Conservation (phyloP, 2,113 vertebrate species). For the Ammospiza caudacuta region DNA sequence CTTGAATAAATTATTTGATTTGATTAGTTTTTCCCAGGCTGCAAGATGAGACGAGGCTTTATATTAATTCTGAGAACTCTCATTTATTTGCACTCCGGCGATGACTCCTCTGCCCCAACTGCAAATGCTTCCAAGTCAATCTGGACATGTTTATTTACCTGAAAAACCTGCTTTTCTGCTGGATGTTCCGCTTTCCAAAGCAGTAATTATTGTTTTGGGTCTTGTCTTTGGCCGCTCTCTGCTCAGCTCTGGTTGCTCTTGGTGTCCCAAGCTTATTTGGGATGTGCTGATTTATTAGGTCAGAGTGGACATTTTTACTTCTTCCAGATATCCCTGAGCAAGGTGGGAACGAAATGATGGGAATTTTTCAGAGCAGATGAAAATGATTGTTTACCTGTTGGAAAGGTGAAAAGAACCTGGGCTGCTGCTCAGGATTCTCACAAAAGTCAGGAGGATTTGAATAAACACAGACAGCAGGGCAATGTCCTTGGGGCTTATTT, state of each 20-base stretch:
- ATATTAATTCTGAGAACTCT: neutral
- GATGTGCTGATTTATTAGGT: neutral
- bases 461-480: slow-evolving; percentile 6
- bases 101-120: neutral
- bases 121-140: neutral
- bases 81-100: neutral
- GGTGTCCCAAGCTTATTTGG: neutral
- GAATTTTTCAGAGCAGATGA: neutral
- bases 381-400: neutral
- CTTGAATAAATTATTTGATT: neutral
- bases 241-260: neutral
- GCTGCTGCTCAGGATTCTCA: neutral
- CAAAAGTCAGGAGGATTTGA: neutral
- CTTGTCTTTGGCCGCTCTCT: neutral
- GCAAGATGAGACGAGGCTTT: neutral
- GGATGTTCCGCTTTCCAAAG: neutral
- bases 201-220: neutral
- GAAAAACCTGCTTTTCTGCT: neutral
- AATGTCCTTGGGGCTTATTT: slow-evolving; percentile 30
- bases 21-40: neutral
- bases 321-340: neutral
- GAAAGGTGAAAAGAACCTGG: neutral
- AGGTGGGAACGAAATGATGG: neutral
- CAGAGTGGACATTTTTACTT: neutral
- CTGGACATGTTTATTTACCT: neutral